Evolutionary conservation across 1,140 invertebrate genomes (phyloP).

Genomic region (Scylla paramamosain): DNA sequence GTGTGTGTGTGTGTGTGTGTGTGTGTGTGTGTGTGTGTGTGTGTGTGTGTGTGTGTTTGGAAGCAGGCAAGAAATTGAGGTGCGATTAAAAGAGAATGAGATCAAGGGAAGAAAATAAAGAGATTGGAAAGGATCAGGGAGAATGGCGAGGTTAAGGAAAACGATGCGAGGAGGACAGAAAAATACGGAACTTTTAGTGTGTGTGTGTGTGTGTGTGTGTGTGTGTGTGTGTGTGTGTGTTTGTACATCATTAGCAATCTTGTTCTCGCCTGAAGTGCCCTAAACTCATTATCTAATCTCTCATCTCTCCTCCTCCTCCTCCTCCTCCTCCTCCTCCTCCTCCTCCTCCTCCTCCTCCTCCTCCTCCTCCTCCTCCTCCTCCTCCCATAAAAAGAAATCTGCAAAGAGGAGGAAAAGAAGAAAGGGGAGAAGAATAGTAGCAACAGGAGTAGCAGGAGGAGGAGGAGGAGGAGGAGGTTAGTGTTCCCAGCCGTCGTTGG

Average conservation of each 20-base stretch:
- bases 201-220: no score
- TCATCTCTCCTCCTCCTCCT: background rate
- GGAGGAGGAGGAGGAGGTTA: background rate
- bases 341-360: background rate
- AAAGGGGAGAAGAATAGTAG: background rate
- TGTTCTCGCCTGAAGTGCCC: background rate
- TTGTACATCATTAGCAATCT: background rate
- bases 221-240: background rate
- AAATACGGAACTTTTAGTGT: no score
- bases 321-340: background rate
- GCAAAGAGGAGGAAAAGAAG: background rate
- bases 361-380: no score
- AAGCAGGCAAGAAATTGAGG: background rate
- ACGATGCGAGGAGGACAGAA: no score
- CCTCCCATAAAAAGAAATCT: no score
- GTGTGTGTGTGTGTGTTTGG: no score
- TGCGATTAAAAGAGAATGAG: background rate
- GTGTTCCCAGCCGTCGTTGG: no score
- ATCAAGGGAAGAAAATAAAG: no score
- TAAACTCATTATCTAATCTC: background rate
- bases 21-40: no score
- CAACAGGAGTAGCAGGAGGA: background rate
- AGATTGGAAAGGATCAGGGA: no score
- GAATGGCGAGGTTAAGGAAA: no score
- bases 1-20: no score